Evolutionary conservation across 2,113 vertebrate species (phyloP).

Genomic region (Triplophysa rosa): DNA sequence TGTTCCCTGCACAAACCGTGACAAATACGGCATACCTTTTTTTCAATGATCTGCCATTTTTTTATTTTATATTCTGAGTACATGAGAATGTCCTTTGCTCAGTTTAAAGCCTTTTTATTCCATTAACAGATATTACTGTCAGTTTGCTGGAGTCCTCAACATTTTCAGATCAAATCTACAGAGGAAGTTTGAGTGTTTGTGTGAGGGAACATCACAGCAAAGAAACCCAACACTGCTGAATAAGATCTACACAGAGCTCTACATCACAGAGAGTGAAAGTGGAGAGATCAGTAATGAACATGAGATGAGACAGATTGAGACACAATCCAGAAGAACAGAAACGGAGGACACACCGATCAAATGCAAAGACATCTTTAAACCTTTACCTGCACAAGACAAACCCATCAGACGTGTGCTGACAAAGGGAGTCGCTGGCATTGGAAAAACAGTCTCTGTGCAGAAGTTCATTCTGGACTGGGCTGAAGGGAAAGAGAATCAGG

Average conservation of each 20-base stretch:
- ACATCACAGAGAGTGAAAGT: slow-evolving; percentile 22
- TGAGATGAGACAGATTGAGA: slow-evolving; percentile 13
- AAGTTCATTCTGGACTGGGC: slow-evolving; percentile 45
- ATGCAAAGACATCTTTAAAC: slow-evolving; percentile 33
- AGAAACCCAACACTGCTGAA: slow-evolving; percentile 23
- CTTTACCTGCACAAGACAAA: slow-evolving; percentile 24
- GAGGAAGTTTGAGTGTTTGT: slow-evolving; percentile 14
- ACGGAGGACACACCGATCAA: slow-evolving; percentile 12
- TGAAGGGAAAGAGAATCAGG: slow-evolving; percentile 30
- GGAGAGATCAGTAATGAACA: slow-evolving; percentile 8
- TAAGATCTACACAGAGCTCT: slow-evolving; percentile 41
- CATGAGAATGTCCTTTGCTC: too few relatives aligned
- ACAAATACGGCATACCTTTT: too few relatives aligned
- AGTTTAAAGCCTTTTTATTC: too few relatives aligned
- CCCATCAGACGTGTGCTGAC: slow-evolving; percentile 13
- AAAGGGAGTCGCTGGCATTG: slow-evolving; percentile 21
- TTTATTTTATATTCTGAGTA: too few relatives aligned
- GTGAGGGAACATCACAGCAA: slow-evolving; percentile 12
- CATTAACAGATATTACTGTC: too few relatives aligned
- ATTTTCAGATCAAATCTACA: background rate
- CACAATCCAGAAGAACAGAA: background rate
- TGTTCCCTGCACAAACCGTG: too few relatives aligned
- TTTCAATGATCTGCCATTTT: too few relatives aligned
- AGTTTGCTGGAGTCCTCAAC: too few relatives aligned
- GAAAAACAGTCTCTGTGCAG: slow-evolving; percentile 36